Evolutionary conservation across 2,113 vertebrate genomes (phyloP).

Genomic region (Marmota flaviventris): DNA sequence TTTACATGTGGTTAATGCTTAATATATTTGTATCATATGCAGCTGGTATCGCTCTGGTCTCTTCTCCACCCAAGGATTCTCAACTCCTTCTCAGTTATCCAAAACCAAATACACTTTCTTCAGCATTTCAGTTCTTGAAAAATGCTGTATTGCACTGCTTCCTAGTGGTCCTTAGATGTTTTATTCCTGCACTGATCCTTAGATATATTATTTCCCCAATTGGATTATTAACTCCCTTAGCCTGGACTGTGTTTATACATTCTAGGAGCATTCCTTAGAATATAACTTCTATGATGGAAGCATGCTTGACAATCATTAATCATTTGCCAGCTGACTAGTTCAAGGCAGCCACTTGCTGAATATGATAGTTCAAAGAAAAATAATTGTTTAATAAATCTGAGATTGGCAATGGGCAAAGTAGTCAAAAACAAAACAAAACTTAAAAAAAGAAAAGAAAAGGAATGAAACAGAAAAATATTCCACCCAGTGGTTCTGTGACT

Average conservation of each 20-base stretch:
- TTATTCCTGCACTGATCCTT: background rate
- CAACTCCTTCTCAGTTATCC: background rate
- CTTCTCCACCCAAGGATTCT: too few species aligned
- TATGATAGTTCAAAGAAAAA: conserved; percentile 43
- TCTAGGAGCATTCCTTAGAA: background rate
- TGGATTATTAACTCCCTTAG: background rate
- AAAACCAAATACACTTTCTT: background rate
- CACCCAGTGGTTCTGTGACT: background rate
- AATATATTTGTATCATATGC: background rate
- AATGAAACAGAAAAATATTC: conserved; percentile 1
- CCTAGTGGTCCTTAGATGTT: background rate
- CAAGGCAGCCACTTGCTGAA: background rate
- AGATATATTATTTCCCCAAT: background rate
- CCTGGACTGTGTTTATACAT: background rate
- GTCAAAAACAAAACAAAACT: background rate
- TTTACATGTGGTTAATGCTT: background rate
- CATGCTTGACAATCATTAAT: background rate
- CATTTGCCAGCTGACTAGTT: background rate
- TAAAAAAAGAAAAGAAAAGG: background rate
- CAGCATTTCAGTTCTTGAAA: conserved; percentile 5
- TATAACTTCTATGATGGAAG: background rate
- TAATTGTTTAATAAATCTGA: background rate
- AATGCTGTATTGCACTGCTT: background rate
- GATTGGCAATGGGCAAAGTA: background rate
- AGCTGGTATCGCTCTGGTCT: background rate